Base-by-base conservation (phyloP, 1,140 invertebrate genomes). In the Heliconius congener region DNA sequence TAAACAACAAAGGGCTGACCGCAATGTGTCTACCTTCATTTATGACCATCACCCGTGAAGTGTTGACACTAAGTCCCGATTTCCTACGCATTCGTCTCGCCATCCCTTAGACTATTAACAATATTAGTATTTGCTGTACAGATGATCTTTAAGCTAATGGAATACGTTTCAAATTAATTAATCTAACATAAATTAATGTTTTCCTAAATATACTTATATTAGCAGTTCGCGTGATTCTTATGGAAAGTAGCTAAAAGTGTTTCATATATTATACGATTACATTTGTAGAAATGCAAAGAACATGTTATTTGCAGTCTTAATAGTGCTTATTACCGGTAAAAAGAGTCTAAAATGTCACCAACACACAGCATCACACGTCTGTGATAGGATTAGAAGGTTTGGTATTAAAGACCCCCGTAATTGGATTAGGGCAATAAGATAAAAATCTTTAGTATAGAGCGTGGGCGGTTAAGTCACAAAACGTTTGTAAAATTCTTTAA, bases 61-160 rank as follows among this genome's bases (percentile, higher is more conserved):
- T 89, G 91, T 89, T 90, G 91, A 92, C 90, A 90, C 87, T 91
- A 89, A 92, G 90, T 77, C 87, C 60, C 89, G 87, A 91, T 92
- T 92, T 90, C 86, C 80, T 90, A 89, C 88, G 85, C 79, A 84
- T 89, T 88, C 81, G 85, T 84, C 77, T 84, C 84, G 84, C 83
- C 83, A 84, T 83, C 86, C 88, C 85, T 85, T 81, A 74, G n/a
- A 74, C 78, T 76, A 76, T 72, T 72, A 66, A 76, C 71, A 52
- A 76, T 60, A 23, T 76, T 76, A 76, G 60, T 16, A 66, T 76
- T 80, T 76, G 46, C 74, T 72, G 50, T 73, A 27, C 23, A 60
- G 4, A 60, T 55, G 73, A n/a, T 50, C 76, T 74, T 82, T 85
- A 82, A 73, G 2, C 23, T 57, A 72, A 80, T 13, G 76, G 5